These are phyloP conservation scores for Oreochromis mossambicus DNA, from an alignment of 2,797 vertebrate species.

Conservation along the genomic window DNA sequence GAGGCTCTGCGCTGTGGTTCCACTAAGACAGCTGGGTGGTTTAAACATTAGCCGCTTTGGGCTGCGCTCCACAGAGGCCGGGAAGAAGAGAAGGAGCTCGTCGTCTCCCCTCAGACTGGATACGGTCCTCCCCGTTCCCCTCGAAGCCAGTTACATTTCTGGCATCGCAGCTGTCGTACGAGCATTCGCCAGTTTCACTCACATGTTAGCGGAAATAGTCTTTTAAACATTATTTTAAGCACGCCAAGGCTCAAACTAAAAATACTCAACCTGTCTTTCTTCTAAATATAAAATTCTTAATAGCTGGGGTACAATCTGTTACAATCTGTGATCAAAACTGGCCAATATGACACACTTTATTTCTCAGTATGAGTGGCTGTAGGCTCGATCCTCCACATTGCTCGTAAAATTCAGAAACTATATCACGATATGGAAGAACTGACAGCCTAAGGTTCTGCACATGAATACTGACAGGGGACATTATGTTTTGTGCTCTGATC, in stretches of 20 bases:
- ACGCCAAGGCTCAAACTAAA: neutral
- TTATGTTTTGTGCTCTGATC: neutral
- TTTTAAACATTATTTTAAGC: neutral
- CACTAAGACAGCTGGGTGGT: conserved; percentile 7
- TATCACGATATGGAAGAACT: neutral
- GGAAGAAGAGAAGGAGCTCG: neutral
- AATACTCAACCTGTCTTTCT: neutral
- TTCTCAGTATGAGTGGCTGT: neutral
- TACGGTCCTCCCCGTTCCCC: neutral
- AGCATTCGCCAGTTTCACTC: neutral
- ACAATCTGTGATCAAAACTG: neutral
- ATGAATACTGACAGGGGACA: neutral
- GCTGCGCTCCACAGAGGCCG: neutral
- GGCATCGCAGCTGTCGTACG: neutral
- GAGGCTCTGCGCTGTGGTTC: neutral
- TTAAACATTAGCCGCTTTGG: conserved; percentile 45
- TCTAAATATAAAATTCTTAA: neutral
- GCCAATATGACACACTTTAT: neutral
- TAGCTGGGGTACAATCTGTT: neutral
- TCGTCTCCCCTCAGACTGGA: neutral
- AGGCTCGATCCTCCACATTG: neutral
- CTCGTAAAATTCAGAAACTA: neutral
- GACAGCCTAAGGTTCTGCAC: neutral
- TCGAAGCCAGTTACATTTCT: neutral
- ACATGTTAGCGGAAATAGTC: neutral